Evolutionary conservation across 2,797 vertebrate species (phyloP), one percentile per base, ranked within the genome.

Genomic region (Aplochiton taeniatus): DNA sequence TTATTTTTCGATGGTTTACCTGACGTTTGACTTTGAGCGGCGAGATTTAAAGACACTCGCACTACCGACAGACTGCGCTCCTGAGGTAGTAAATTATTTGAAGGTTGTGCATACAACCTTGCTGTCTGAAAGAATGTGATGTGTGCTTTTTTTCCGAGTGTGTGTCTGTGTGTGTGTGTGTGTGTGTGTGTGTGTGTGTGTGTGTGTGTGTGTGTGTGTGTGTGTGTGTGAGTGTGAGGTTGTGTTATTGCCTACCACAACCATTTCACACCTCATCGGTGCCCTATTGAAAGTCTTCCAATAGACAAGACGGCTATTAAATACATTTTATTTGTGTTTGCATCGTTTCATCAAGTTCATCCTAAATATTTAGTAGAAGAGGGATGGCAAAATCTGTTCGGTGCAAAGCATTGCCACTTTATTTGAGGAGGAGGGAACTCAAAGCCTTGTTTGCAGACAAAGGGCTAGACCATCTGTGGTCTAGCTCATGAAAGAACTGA

Each of bases 21-120:
- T 92, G 91, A 91, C 89, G 85, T 92, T 93, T 93, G 90, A 93
- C 91, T 93, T 93, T 93, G 91, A 92, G 90, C 81, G 85, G 74
- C 79, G 77, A 89, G 91, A 92, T 92, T 93, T 91, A 93, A 87
- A 89, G 88, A 90, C 88, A 88, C 85, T 89, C 89, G 87, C 84
- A 85, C 58, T 54, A 85, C 83, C 89, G 90, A 90, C 88, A 90
- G 85, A 88, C 84, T 75, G 83, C 84, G 81, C 85, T 90, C 85
- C 85, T 68, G 77, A 47, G 73, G 88, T 83, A 84, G 87, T 93
- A 91, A 92, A 92, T 92, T 90, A 89, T 86, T 83, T 90, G 91
- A 93, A 93, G 92, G 89, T 90, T 92, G 85, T 86, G 88, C 85
- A 88, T 77, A 83, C 87, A 84, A 82, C 82, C 76, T 68, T 69